phyloP scores from a whole-genome alignment of 2,113 vertebrate genomes.

The Phaethornis superciliosus region DNA sequence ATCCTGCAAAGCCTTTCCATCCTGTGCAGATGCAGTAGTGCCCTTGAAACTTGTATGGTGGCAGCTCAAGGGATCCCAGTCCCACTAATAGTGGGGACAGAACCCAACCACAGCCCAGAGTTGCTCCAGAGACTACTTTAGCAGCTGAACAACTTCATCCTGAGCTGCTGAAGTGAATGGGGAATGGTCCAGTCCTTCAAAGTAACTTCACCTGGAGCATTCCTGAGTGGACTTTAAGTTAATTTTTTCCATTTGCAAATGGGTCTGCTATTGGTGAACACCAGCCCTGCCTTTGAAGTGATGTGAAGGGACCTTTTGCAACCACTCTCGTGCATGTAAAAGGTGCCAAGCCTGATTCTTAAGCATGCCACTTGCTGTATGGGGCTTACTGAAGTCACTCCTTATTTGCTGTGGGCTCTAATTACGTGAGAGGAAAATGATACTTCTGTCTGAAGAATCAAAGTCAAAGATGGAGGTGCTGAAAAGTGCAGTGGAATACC shows the following conservation, averaged over 20 bases:
- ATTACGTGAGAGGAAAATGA: background rate
- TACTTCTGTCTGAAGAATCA: background rate
- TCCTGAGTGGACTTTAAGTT: background rate
- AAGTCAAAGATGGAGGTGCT: background rate
- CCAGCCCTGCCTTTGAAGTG: background rate
- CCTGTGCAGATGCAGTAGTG: background rate
- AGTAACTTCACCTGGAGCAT: background rate
- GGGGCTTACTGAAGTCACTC: background rate
- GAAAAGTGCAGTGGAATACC: background rate
- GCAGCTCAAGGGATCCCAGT: background rate
- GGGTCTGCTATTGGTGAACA: rapidly evolving
- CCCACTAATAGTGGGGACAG: background rate
- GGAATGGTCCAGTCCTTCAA: background rate
- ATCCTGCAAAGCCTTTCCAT: background rate
- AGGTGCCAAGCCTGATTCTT: background rate
- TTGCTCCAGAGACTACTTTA: background rate
- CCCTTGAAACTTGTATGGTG: background rate
- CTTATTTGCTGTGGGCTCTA: background rate
- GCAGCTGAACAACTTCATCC: background rate
- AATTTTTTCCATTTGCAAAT: background rate
- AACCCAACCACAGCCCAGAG: background rate
- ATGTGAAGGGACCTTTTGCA: background rate
- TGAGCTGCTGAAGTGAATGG: background rate
- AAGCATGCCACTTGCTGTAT: background rate
- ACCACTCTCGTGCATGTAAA: rapidly evolving